phyloP scores from a whole-genome alignment of 2,888 invertebrate genomes.

The Heterodera filipjevi region DNA sequence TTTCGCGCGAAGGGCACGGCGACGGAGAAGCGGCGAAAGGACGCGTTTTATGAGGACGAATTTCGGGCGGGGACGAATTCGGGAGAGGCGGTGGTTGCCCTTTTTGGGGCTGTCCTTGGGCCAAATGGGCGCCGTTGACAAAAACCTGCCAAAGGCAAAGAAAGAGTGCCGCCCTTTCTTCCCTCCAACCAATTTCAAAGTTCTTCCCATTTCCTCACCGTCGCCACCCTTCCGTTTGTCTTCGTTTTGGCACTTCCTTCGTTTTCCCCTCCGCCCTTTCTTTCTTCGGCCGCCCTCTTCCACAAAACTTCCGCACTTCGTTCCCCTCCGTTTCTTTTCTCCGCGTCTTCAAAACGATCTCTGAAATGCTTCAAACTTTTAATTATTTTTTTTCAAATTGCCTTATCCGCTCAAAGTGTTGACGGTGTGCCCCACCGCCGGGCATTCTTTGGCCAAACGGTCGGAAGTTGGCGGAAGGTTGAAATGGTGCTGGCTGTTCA shows the following conservation, averaged over 20 bases:
- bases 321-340: neutral
- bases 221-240: neutral
- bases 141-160: neutral
- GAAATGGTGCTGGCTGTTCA: neutral
- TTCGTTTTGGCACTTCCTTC: neutral
- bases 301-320: neutral
- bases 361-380: neutral
- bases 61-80: neutral
- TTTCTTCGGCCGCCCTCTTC: conserved; percentile 1
- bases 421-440: neutral
- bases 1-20: neutral
- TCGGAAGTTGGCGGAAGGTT: neutral
- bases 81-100: neutral
- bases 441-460: neutral
- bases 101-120: neutral
- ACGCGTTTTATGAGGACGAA: neutral
- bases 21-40: neutral
- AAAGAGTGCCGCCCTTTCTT: too few relatives aligned
- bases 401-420: conserved; percentile 18
- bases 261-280: neutral
- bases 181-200: too few relatives aligned
- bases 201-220: neutral
- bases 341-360: neutral
- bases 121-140: neutral
- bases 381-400: too few relatives aligned